Conservation (phyloP, 2,888 invertebrate genomes). For the Amphimallon solstitiale region DNA sequence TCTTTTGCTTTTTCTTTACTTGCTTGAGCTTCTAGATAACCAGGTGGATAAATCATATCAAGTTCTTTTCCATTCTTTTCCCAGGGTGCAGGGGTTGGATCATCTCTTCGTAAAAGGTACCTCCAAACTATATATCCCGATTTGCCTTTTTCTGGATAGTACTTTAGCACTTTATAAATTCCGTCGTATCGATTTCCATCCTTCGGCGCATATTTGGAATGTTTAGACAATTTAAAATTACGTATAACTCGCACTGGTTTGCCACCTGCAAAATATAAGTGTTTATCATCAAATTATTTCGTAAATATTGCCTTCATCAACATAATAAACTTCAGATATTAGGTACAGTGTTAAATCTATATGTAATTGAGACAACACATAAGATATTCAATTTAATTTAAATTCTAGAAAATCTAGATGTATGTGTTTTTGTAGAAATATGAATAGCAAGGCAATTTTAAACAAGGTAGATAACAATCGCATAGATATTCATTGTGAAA, state of each 20-base stretch:
- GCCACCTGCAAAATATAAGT: conserved; percentile 64
- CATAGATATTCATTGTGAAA: too few relatives aligned
- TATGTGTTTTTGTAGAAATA: too few relatives aligned
- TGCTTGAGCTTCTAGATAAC: conserved; percentile 74
- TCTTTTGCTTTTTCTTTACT: conserved; percentile 64
- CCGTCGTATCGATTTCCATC: conserved; percentile 86
- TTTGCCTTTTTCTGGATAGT: conserved; percentile 80
- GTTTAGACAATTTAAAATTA: conserved; percentile 77
- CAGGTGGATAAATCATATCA: conserved; percentile 74
- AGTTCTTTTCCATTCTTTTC: conserved; percentile 73
- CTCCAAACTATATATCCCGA: conserved; percentile 85
- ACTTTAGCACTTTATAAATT: conserved; percentile 86
- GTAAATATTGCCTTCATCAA: too few relatives aligned
- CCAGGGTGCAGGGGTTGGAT: conserved; percentile 84
- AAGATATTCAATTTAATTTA: too few relatives aligned
- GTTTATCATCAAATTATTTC: too few relatives aligned
- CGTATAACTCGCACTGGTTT: conserved; percentile 83
- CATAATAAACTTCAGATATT: too few relatives aligned
- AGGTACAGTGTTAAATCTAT: too few relatives aligned
- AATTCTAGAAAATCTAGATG: too few relatives aligned
- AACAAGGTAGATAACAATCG: too few relatives aligned
- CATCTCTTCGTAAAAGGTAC: conserved; percentile 80
- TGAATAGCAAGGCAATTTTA: too few relatives aligned
- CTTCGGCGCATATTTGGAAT: conserved; percentile 81
- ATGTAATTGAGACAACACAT: too few relatives aligned